Percentiles rank a stretch among this genome's conserved stretches.
Evolutionary conservation across 1,140 invertebrate species (phyloP).

Genomic region (Chironomus striatipennis): DNA sequence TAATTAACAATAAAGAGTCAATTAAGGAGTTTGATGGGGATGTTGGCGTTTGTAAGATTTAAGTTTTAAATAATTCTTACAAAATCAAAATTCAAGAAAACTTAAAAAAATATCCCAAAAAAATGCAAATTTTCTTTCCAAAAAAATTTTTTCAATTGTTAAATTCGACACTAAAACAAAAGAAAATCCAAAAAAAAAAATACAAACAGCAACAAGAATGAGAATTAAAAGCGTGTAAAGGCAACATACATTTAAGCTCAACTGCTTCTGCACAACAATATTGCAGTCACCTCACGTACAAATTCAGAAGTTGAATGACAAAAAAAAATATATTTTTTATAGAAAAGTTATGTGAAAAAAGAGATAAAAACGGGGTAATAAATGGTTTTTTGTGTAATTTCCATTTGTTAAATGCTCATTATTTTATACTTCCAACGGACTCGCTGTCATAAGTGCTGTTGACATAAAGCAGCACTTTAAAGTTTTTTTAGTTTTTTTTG

Average conservation of each 20-base stretch:
- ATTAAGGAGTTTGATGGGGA: too few species aligned
- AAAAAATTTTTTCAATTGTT: constrained; percentile 5
- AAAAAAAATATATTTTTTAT: background rate
- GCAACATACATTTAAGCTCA: background rate
- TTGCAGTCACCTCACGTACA: constrained; percentile 2
- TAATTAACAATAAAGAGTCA: too few species aligned
- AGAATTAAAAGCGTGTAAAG: background rate
- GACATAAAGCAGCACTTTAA: background rate
- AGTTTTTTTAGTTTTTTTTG: too few species aligned
- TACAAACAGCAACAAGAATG: background rate
- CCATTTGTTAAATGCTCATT: constrained; percentile 2
- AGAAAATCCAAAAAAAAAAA: too few species aligned
- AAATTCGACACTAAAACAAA: background rate
- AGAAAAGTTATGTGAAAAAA: background rate
- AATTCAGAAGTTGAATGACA: constrained; percentile 8
- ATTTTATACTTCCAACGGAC: background rate
- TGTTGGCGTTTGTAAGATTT: too few species aligned
- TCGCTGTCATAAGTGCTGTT: background rate
- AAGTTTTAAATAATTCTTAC: too few species aligned
- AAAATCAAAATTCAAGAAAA: background rate
- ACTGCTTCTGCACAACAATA: background rate
- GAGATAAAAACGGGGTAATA: background rate
- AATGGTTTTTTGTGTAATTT: background rate
- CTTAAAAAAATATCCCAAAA: background rate
- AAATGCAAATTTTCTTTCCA: background rate